Conservation (phyloP, 64 coral and sea anemone genomes). For the Stylophora pistillata region DNA sequence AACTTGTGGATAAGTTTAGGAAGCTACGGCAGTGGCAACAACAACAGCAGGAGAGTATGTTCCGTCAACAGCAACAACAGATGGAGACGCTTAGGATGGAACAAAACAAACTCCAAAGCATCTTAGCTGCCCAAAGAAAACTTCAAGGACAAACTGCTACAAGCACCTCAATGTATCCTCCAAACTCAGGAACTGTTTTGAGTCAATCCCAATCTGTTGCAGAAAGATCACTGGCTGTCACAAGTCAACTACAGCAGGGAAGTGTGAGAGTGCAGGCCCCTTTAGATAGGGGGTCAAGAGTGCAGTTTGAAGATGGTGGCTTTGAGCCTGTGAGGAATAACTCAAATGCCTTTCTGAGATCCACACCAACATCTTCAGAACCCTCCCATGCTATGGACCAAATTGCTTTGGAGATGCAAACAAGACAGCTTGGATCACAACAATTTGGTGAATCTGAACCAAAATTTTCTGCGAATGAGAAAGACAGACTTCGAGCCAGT, state of each 20-base stretch:
- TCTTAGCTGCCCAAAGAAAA: slow-evolving; percentile 66
- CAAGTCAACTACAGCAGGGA: slow-evolving; percentile 10
- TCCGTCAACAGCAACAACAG: slow-evolving; percentile 78
- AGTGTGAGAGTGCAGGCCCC: not conserved
- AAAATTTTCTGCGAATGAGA: not conserved
- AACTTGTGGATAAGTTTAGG: slow-evolving; percentile 85
- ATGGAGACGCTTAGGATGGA: slow-evolving; percentile 81
- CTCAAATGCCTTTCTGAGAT: not conserved
- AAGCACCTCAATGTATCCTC: not conserved
- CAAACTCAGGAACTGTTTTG: not conserved
- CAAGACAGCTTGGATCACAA: not conserved
- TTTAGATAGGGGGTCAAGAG: not conserved
- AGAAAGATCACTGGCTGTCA: not conserved
- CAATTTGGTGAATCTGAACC: not conserved
- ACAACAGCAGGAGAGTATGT: slow-evolving; percentile 93
- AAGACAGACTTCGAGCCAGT: not conserved
- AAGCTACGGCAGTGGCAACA: slow-evolving; percentile 91
- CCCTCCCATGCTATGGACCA: not conserved
- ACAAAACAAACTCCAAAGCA: slow-evolving; percentile 74
- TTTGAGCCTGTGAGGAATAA: not conserved
- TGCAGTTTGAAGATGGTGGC: not conserved
- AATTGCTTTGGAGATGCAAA: not conserved
- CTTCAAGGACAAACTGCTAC: not conserved
- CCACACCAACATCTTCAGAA: not conserved
- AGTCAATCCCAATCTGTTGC: not conserved